Conservation (phyloP, 2,113 vertebrate species). For the Peromyscus polionotus region DNA sequence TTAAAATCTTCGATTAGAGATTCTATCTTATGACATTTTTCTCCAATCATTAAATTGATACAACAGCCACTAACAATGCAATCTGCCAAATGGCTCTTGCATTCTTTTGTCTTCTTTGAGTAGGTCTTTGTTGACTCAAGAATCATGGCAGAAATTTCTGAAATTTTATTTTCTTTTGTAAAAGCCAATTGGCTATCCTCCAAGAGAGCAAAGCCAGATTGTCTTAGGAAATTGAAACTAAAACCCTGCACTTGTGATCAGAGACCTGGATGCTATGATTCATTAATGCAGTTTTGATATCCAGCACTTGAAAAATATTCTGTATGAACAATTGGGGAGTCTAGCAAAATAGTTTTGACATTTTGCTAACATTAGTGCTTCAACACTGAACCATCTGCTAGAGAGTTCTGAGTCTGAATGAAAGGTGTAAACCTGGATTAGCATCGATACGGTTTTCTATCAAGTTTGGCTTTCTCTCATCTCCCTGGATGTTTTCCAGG, state of each 20-base stretch:
- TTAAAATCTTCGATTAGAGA: constrained; percentile 43
- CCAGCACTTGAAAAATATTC: constrained; percentile 71
- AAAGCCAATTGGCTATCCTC: constrained; percentile 39
- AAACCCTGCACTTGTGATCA: constrained; percentile 57
- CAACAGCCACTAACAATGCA: neutral
- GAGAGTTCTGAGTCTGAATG: constrained; percentile 84
- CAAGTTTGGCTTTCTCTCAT: constrained; percentile 87
- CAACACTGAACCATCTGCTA: constrained; percentile 88
- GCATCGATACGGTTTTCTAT: constrained; percentile 86
- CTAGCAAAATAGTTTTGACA: constrained; percentile 84
- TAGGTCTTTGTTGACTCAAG: constrained; percentile 19
- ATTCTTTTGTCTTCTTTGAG: neutral
- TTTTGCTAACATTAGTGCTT: constrained; percentile 83
- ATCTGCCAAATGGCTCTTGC: neutral
- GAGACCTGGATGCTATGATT: constrained; percentile 61
- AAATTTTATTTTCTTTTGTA: constrained; percentile 50
- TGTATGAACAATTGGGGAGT: constrained; percentile 81
- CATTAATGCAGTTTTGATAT: constrained; percentile 69
- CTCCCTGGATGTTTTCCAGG: constrained; percentile 89
- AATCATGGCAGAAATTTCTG: constrained; percentile 15
- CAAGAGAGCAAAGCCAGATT: constrained; percentile 51
- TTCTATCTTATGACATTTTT: neutral
- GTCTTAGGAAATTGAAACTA: constrained; percentile 58
- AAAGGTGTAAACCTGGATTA: constrained; percentile 91
- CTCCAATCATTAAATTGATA: neutral